Evolutionary conservation across 1,140 invertebrate species (phyloP).

Genomic region (Oryzaephilus surinamensis): DNA sequence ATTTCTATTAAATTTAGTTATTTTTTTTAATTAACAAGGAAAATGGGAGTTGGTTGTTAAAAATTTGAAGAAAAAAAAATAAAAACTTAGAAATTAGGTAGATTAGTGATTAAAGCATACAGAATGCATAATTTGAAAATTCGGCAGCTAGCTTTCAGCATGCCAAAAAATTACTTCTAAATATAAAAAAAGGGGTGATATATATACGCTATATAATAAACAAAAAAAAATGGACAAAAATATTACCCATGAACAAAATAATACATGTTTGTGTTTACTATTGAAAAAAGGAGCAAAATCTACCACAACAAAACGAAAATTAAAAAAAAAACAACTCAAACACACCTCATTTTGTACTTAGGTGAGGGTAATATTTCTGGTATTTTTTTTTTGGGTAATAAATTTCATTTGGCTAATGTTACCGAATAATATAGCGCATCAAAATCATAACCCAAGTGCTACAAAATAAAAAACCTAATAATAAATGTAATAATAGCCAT

Average conservation of each 20-base stretch:
- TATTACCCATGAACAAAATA: too few species aligned
- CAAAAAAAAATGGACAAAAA: too few species aligned
- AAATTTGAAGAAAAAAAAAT: conserved; percentile 3
- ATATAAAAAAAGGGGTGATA: too few species aligned
- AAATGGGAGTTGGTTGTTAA: conserved; percentile 4
- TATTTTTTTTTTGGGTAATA: conserved; percentile 12
- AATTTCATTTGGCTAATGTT: conserved; percentile 13
- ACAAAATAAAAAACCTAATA: conserved; percentile 16
- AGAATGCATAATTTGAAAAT: conserved; percentile 21
- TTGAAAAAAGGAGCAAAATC: conserved; percentile 1
- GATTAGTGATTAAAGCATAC: conserved; percentile 24
- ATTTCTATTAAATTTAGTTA: too few species aligned
- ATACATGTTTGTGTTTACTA: too few species aligned
- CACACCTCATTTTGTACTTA: not conserved
- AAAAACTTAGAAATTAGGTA: too few species aligned
- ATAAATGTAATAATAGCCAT: conserved; percentile 8
- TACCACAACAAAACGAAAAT: not conserved
- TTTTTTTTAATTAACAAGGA: too few species aligned
- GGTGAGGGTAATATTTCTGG: not conserved
- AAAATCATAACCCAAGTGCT: conserved; percentile 33
- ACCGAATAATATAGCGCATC: conserved; percentile 17
- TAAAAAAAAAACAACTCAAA: conserved; percentile 1
- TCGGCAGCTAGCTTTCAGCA: conserved; percentile 32
- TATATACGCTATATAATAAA: too few species aligned
- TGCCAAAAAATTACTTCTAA: too few species aligned